These are phyloP conservation scores for Carduelis carduelis DNA, from an alignment of 2,797 vertebrate genomes.

Conservation along the genomic window DNA sequence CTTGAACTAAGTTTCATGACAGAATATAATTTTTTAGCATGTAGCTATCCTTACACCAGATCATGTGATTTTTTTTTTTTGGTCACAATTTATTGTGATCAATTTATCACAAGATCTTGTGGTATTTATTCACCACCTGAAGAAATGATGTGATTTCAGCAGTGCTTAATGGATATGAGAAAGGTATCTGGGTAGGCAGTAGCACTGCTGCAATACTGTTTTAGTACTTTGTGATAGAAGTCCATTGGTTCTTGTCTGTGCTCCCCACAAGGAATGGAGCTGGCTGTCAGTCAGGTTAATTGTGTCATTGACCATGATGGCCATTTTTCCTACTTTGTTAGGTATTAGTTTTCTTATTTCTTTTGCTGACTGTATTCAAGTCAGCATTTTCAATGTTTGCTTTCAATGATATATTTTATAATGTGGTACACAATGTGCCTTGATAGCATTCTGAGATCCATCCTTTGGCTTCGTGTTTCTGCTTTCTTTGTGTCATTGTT, in stretches of 20 bases:
- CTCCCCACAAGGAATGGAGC: background rate
- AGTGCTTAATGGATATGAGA: background rate
- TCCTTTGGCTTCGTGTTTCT: background rate
- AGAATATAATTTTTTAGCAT: background rate
- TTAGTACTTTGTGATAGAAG: background rate
- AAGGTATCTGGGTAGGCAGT: background rate
- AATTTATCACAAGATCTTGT: background rate
- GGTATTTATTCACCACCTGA: background rate
- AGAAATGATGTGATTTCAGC: background rate
- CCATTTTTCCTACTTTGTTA: background rate
- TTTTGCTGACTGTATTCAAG: background rate
- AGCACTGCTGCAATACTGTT: background rate
- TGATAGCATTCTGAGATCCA: background rate
- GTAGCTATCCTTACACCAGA: background rate
- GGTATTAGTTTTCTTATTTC: background rate
- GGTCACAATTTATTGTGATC: background rate
- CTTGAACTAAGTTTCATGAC: background rate
- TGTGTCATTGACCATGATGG: background rate
- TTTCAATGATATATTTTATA: background rate
- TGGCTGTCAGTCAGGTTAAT: background rate
- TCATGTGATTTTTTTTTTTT: no score
- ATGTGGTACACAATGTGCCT: background rate
- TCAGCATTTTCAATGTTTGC: background rate
- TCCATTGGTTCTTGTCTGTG: background rate
- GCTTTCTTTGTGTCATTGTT: background rate